phyloP scores from a whole-genome alignment of 2,888 invertebrate species.

The Hypomecis atomaria region DNA sequence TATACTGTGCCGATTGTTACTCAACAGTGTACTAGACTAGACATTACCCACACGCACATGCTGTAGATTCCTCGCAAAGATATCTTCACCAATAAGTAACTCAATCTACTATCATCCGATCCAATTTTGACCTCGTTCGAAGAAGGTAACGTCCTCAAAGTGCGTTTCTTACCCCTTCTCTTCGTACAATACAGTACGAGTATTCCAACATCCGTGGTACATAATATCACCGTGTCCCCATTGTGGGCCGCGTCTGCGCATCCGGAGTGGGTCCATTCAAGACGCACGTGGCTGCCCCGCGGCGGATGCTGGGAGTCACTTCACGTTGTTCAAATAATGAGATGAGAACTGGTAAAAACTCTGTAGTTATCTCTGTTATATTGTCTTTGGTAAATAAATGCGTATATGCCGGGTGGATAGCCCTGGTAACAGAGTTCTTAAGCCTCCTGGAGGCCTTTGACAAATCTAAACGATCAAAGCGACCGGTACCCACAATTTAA shows the following conservation, averaged over 20 bases:
- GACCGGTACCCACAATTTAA: no score
- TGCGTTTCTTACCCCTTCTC: conserved; percentile 22
- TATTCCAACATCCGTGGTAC: conserved; percentile 44
- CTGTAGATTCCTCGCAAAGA: no score
- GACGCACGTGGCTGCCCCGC: conserved; percentile 72
- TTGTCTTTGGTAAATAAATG: neutral
- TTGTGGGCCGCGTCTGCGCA: conserved; percentile 60
- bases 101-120: neutral
- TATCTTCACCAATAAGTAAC: no score
- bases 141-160: conserved; percentile 15
- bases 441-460: no score
- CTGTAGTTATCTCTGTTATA: neutral
- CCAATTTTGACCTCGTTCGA: conserved; percentile 9
- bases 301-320: conserved; percentile 61
- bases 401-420: no score
- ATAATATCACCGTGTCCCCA: conserved; percentile 48
- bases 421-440: no score
- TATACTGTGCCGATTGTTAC: no score
- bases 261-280: conserved; percentile 75
- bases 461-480: no score
- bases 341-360: conserved; percentile 2
- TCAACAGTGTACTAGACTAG: no score
- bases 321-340: conserved; percentile 24
- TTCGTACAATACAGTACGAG: conserved; percentile 31
- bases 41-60: no score